Base-by-base conservation (phyloP, 2,797 vertebrate genomes). In the Halcyon smyrnensis region DNA sequence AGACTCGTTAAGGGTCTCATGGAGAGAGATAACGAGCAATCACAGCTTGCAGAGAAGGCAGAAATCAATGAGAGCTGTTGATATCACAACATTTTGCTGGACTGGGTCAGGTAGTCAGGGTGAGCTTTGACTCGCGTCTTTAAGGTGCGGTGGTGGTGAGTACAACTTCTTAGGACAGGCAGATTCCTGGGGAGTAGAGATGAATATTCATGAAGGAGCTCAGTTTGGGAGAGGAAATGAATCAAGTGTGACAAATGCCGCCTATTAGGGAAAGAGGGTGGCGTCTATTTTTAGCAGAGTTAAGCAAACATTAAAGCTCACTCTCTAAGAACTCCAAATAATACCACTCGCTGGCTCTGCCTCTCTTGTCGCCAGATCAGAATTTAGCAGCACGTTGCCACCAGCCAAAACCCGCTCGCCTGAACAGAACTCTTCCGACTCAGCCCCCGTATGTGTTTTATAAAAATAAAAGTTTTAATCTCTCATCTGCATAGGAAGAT, bases 121-220 rank as follows among this genome's bases (percentile, higher is more conserved):
- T 28, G 24, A 89, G 76, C 90, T 73, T 46, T 6, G 78, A 9
- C 36, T 46, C 6, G 12, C 28, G 1, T 37, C 50, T 37, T 25
- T 19, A 69, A 3, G 2, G 68, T 43, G 34, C 3, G 6, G 82
- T 34, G 7, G 9, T 46, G 1, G 50, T 1, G 91, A 82, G 95
- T 64, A 94, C 94, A 96, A 88, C 94, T 96, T 74, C 36, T 82
- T 91, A 97, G 93, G 96, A 74, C 91, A 73, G 30, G 90, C 39
- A 67, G 82, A 94, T 96, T 95, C 97, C 96, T 97, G 87, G 77
- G 90, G 93, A 97, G 91, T 51, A 54, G 64, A 79, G 96, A 97
- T 97, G 97, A 97, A 98, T 98, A 98, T 98, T 98, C 95, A 98
- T 96, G 92, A 97, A 95, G 94, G 84, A 94, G 63, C 95, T 96